Base-by-base conservation (phyloP, 2,888 invertebrate species). In the Ochlodes sylvanus region DNA sequence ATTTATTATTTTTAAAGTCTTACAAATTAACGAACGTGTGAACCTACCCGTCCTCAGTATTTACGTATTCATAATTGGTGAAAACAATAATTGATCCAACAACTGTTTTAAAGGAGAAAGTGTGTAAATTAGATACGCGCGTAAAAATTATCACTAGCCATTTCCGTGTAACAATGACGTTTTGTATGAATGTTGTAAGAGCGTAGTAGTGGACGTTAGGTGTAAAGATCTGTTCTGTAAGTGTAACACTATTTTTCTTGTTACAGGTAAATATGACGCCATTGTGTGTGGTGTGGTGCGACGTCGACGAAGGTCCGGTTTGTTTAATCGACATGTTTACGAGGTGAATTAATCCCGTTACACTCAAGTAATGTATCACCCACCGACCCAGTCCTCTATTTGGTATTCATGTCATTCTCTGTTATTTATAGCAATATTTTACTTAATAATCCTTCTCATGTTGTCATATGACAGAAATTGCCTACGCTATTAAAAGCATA, bases 31-130 rank as follows among this genome's bases (percentile, higher is more conserved):
- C 27, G 14, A 54, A 21, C 17, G 27, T 56, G 27, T 19, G 32
- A 12, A 47, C 52, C 2, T 67, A 42, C 14, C 7, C 27, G 21
- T 27, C 27, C 27, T 27, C 19, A 66, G 15, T 42, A 17, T 61
- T 15, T 54, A 44, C 1, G 19, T 32, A 65, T 66, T 63, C 61
- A 76, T 74, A 80, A 79, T 81, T 70, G 81, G 82, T 77, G 87
- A 87, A 86, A 87, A 77, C 75, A 77, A 71, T 78, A 79, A 69
- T 47, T 68, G 54, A 7, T 21, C 44, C 77, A 72, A 75, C 77
- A 75, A 70, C 75, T 77, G 74, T 69, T 75, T 73, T 68, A 72
- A 75, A 75, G 71, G 79, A 74, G 87, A 87, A 88, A 88, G 87
- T 82, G 72, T 73, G 70, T 71, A 70, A 74, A 77, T 84, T 84